phyloP scores from a whole-genome alignment of 1,140 invertebrate species.

The Hypsibius dujardini region DNA sequence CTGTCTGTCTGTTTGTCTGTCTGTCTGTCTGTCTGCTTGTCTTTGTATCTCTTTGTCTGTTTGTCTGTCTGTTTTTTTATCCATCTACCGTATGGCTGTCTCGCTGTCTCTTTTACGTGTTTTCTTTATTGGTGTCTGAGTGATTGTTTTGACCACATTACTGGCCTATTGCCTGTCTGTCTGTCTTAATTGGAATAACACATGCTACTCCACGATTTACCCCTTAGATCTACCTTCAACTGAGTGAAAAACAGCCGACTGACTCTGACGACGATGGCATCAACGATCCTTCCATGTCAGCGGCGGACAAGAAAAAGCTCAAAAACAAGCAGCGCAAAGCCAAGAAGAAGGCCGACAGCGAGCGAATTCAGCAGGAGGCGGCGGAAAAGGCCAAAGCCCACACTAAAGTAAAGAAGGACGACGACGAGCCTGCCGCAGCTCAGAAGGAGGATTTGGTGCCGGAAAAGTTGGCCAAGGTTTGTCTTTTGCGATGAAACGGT shows the following conservation, averaged over 20 bases:
- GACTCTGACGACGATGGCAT: background rate
- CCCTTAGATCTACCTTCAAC: slow-evolving; percentile 48
- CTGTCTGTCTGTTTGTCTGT: too few relatives aligned
- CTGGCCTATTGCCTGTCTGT: too few relatives aligned
- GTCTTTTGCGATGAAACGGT: slow-evolving; percentile 21
- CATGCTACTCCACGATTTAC: too few relatives aligned
- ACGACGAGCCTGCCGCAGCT: slow-evolving; percentile 25
- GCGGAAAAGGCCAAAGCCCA: slow-evolving; percentile 26
- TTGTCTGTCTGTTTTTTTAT: too few relatives aligned
- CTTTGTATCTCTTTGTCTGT: too few relatives aligned
- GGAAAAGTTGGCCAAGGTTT: slow-evolving; percentile 69
- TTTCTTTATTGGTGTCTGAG: too few relatives aligned
- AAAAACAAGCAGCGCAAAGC: slow-evolving; percentile 88
- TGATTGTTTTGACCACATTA: too few relatives aligned
- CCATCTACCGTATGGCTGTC: too few relatives aligned
- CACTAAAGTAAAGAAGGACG: slow-evolving; percentile 18
- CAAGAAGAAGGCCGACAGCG: slow-evolving; percentile 62
- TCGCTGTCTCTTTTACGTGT: too few relatives aligned
- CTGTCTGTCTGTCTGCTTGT: too few relatives aligned
- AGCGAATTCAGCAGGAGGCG: slow-evolving; percentile 29
- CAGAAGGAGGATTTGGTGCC: slow-evolving; percentile 75
- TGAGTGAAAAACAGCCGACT: background rate
- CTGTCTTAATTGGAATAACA: too few relatives aligned
- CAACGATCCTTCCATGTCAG: slow-evolving; percentile 41
- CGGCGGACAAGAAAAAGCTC: slow-evolving; percentile 80